Evolutionary conservation across 2,888 invertebrate genomes (phyloP).

Genomic region (Frankliniella intonsa): DNA sequence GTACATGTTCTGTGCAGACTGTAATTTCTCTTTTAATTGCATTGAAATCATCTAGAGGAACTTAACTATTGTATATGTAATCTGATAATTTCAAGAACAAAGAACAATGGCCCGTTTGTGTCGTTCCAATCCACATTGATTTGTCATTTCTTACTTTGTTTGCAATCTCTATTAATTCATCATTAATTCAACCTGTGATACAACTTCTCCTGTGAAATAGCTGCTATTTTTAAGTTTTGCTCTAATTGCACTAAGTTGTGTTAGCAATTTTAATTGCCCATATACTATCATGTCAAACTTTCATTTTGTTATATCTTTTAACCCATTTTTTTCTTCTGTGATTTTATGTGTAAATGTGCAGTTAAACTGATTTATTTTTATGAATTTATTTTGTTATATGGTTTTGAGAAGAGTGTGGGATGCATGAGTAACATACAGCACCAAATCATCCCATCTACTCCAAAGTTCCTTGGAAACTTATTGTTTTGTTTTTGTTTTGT

Average conservation of each 20-base stretch:
- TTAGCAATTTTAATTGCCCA: background rate
- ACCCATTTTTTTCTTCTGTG: background rate
- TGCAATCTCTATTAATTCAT: background rate
- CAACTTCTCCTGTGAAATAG: background rate
- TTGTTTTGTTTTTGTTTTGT: background rate
- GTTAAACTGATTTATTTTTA: background rate
- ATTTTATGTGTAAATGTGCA: background rate
- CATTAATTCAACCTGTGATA: conserved; percentile 1
- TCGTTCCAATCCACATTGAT: too few relatives aligned
- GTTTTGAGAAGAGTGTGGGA: background rate
- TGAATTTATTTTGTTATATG: background rate
- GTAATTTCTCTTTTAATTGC: background rate
- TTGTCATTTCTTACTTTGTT: too few relatives aligned
- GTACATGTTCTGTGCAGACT: background rate
- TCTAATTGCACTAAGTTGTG: background rate
- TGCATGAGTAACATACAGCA: too few relatives aligned
- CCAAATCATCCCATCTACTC: too few relatives aligned
- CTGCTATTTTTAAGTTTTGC: background rate
- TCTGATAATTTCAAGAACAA: background rate
- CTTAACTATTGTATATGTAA: background rate
- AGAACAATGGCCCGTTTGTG: too few relatives aligned
- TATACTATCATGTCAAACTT: background rate
- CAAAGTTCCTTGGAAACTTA: too few relatives aligned
- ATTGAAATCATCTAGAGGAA: background rate
- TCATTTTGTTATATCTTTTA: background rate